These are phyloP conservation scores for Danio kyathit DNA, from an alignment of 2,797 vertebrate species.

Conservation along the genomic window DNA sequence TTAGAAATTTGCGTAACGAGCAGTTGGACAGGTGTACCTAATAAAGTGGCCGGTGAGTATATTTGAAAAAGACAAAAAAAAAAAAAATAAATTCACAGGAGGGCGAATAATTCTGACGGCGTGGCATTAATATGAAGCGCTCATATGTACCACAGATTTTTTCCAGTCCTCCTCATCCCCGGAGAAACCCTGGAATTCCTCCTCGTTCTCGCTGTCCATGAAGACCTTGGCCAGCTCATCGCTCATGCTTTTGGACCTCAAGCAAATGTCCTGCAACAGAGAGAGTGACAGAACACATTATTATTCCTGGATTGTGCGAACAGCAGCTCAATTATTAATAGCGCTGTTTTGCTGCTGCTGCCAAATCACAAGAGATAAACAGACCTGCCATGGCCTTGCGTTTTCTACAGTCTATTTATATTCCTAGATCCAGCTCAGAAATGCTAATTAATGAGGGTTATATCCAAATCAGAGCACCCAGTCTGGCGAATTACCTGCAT, in stretches of 20 bases:
- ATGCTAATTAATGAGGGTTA: background rate
- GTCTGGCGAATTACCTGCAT: background rate
- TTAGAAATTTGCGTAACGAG: no score
- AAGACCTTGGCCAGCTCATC: conserved; percentile 87
- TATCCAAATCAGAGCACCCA: background rate
- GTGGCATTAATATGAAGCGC: background rate
- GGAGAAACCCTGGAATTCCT: conserved; percentile 88
- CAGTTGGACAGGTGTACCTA: no score
- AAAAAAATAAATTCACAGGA: no score
- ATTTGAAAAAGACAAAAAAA: no score
- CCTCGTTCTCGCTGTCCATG: conserved; percentile 89
- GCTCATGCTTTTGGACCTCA: conserved; percentile 84
- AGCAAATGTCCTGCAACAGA: conserved; percentile 71
- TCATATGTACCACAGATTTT: conserved; percentile 52
- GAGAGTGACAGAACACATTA: conserved; percentile 30
- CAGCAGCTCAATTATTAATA: conserved; percentile 24
- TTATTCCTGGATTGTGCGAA: conserved; percentile 14
- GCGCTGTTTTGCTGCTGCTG: conserved; percentile 2
- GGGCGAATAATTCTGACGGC: no score
- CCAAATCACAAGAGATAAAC: background rate
- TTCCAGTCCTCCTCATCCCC: conserved; percentile 65
- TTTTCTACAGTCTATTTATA: background rate
- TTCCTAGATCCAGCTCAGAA: background rate
- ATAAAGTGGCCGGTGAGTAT: no score
- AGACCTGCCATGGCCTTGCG: background rate